Base-by-base conservation (phyloP, 1,140 invertebrate species). In the Drosophila asahinai region DNA sequence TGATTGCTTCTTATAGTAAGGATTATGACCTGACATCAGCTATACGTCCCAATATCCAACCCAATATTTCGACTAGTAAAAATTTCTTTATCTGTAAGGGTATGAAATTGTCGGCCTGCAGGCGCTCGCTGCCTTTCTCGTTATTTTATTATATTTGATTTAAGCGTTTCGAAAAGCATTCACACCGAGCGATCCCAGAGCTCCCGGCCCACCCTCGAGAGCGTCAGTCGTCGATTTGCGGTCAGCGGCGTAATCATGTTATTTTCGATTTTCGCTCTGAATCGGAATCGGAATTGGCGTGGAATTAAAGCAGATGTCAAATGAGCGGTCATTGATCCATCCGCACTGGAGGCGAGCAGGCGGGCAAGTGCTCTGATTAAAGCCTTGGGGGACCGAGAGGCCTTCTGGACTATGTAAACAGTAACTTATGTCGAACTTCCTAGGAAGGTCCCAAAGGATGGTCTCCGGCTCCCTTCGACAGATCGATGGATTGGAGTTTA, bases 91-190 rank as follows among this genome's bases (percentile, higher is more conserved):
- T 19, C 8, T 36, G 6, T 5, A 0, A 55, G 52, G 2, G 52
- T 55, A 38, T 2, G 15, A 19, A 22, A 15, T 3, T 0, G 12
- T 55, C 52, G 33, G 7, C 17, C 22, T 11, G 17, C 33, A 2
- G 6, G 5, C 15, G 8, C 8, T 15, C 5, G 11, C 5, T 7
- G n/a, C 7, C 17, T 2, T 55, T 55, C 2, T 38, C 36, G 52
- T 55, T 55, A 86, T 86, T 86, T 86, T 81, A 81, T 86, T 86
- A 79, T 79, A 71, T 86, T 86, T 79, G 82, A 86, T 86, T 86
- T 86, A 86, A 86, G 9, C 54, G 47, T 77, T 81, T 77, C 33
- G 14, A 55, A 38, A 38, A 22, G 52, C 33, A 55, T 55, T 55
- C 33, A 9, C 52, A 36, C 52, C 52, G 52, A 38, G 17, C 38